These are phyloP conservation scores for Aix galericulata DNA, from an alignment of 2,113 vertebrate genomes.

Conservation along the genomic window DNA sequence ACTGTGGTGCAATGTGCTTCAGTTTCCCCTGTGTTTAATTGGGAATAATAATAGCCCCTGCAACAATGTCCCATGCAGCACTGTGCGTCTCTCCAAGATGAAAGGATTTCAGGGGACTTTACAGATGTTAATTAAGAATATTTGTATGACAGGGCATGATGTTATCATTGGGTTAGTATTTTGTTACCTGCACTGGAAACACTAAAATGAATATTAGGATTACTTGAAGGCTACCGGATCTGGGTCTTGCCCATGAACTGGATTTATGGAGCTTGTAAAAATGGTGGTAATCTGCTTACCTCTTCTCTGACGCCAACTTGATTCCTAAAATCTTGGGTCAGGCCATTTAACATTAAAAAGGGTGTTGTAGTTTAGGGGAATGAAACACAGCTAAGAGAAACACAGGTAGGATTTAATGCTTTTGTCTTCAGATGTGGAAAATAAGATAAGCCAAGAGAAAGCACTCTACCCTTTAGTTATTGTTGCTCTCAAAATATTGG, in stretches of 20 bases:
- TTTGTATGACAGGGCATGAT: background rate
- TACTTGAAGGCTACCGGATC: background rate
- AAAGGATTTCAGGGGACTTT: background rate
- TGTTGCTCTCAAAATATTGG: background rate
- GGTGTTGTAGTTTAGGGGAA: background rate
- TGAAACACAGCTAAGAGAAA: background rate
- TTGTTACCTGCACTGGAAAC: background rate
- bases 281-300: background rate
- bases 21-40: background rate
- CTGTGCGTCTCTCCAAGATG: background rate
- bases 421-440: background rate
- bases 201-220: background rate
- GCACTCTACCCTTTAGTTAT: background rate
- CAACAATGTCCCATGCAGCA: background rate
- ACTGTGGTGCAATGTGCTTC: background rate
- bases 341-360: background rate
- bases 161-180: background rate
- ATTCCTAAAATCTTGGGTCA: background rate
- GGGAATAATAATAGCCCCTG: constrained; percentile 6
- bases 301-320: background rate
- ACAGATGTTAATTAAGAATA: background rate
- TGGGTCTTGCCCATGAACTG: background rate
- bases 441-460: background rate
- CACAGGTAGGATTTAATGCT: background rate
- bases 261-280: background rate